Base-by-base conservation (phyloP, 2,797 vertebrate species). In the Chromis chromis region DNA sequence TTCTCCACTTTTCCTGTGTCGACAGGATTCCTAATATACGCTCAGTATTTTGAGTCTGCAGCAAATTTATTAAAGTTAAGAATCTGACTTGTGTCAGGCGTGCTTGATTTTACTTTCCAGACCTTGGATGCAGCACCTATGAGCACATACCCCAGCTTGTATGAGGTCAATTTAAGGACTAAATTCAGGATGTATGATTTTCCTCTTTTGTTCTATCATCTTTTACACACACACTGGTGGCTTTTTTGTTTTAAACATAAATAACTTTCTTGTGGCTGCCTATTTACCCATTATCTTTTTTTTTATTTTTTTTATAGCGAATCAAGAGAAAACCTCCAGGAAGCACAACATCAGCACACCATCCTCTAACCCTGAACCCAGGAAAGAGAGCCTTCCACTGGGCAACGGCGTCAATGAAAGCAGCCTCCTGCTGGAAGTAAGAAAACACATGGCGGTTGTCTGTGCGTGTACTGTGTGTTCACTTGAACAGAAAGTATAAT, bases 351-450 rank as follows among this genome's bases (percentile, higher is more conserved):
- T 65, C 78, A 89, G 72, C 78, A 52, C 86, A 11, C 39, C 88
- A 66, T 76, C 90, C 72, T 84, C 92, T 53, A 88, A 88, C 86
- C 86, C 89, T 39, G 91, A 94, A 70, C 78, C 89, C 86, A 91
- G 88, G 85, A 93, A 93, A 76, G 93, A 93, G 36, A 85, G 83
- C 75, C 27, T 79, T 54, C 73, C 83, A 19, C 33, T 85, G 69
- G 77, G 80, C 59, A 62, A 55, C 59, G 0, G 22, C 0, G 12
- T 86, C 75, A 91, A 85, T 40, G 94, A 95, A 76, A 94, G 89
- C 88, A 66, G 88, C 79, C 93, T 94, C 62, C 89, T 95, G 19
- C 89, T 94, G 78, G 94, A 94, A 79, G 94, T 95, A 88, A 88
- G 91, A 80, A 72, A 65, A 14, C 61, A 60, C 42, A 52, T 48